Conservation (phyloP, 2,888 invertebrate genomes). For the Parelbella ahira region DNA sequence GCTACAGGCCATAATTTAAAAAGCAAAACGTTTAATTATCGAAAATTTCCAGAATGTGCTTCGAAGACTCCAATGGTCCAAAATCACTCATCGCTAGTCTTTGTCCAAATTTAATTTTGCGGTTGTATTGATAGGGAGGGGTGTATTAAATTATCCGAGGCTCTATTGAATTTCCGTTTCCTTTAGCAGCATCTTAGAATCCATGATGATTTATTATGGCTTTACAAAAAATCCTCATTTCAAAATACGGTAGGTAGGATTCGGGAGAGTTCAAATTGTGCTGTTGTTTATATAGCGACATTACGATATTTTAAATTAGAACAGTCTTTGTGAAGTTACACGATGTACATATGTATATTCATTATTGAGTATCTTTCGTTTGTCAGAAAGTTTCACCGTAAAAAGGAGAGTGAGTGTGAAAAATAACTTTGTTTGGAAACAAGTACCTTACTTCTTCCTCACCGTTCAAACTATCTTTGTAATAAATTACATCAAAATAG, state of each 20-base stretch:
- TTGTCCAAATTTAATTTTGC: slow-evolving; percentile 22
- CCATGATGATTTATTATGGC: slow-evolving; percentile 23
- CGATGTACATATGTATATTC: too few species aligned
- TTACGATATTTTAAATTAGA: too few species aligned
- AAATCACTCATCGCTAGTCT: slow-evolving; percentile 2
- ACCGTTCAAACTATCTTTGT: neutral
- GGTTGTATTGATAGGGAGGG: slow-evolving; percentile 20
- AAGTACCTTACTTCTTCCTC: neutral
- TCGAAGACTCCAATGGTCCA: too few species aligned
- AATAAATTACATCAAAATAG: too few species aligned
- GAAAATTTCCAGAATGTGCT: too few species aligned
- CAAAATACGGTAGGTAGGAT: slow-evolving; percentile 12
- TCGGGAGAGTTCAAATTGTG: slow-evolving; percentile 10
- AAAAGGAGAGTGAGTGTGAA: too few species aligned
- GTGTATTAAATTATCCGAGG: slow-evolving; percentile 23
- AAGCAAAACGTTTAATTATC: too few species aligned
- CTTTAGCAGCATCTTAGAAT: slow-evolving; percentile 5
- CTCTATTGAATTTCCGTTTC: slow-evolving; percentile 17
- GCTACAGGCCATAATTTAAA: too few species aligned
- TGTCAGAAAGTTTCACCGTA: neutral
- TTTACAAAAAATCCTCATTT: slow-evolving; percentile 23
- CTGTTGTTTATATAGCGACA: too few species aligned
- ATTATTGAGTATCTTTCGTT: too few species aligned
- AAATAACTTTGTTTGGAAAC: neutral
- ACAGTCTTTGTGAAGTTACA: too few species aligned